Percentiles rank a stretch among this genome's conserved stretches.
phyloP scores from a whole-genome alignment of 2,797 vertebrate genomes.

The Onychomys torridus region DNA sequence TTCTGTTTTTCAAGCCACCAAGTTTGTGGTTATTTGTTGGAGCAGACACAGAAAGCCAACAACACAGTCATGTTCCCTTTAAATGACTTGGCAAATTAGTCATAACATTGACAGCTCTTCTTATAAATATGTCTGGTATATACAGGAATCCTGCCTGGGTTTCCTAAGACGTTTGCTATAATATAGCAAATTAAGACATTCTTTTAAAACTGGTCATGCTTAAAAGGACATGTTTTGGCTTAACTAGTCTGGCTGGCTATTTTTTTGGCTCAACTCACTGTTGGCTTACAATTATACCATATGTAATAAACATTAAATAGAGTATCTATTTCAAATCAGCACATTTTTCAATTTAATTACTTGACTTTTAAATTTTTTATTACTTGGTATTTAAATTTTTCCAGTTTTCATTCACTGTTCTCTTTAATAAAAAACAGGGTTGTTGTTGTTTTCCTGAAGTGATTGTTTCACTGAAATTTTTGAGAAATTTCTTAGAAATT shows the following conservation, averaged over 20 bases:
- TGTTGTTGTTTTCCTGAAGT: neutral
- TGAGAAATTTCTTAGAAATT: neutral
- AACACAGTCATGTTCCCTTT: constrained; percentile 28
- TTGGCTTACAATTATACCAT: neutral
- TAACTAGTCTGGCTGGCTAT: neutral
- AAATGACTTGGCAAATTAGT: constrained; percentile 7
- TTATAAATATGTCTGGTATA: neutral
- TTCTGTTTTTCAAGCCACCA: neutral
- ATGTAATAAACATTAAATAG: constrained; percentile 2
- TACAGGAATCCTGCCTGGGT: neutral
- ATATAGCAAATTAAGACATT: neutral
- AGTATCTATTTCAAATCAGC: constrained; percentile 16
- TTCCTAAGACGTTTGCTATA: neutral
- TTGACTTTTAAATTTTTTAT: constrained; percentile 30
- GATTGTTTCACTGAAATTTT: neutral
- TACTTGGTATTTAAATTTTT: neutral
- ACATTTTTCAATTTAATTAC: neutral
- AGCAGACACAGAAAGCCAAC: neutral
- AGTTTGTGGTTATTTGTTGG: constrained; percentile 29
- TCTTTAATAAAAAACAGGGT: neutral
- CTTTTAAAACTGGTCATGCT: constrained; percentile 12
- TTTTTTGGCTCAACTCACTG: neutral
- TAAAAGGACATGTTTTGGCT: neutral
- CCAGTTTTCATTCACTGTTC: neutral
- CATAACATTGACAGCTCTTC: neutral